Conservation (phyloP, 2,113 vertebrate genomes). For the Opisthocomus hoazin region DNA sequence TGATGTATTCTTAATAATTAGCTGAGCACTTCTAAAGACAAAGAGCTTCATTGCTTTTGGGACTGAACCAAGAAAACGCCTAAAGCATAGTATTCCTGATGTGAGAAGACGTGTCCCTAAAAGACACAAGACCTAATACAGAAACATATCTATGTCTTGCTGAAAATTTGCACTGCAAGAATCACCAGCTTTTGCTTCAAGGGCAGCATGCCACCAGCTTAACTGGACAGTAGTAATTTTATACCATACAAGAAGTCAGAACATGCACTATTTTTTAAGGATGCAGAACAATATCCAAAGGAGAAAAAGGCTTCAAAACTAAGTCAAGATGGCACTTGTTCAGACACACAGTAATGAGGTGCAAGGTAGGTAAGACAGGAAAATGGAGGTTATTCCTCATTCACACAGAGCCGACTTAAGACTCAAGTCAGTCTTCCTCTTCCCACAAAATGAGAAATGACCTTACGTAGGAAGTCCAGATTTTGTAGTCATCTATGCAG, state of each 20-base stretch:
- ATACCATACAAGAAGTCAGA: neutral
- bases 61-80: neutral
- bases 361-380: neutral
- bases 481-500: neutral
- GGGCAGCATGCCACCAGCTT: neutral
- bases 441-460: neutral
- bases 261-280: neutral
- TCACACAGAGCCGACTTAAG: neutral
- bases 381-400: neutral
- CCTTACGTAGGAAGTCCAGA: neutral
- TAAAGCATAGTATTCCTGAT: neutral
- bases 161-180: neutral
- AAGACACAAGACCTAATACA: neutral
- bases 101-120: accelerated
- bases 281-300: neutral
- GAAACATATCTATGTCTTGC: neutral
- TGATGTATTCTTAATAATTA: neutral
- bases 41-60: neutral
- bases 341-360: neutral
- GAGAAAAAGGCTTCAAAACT: neutral
- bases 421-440: neutral
- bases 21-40: neutral
- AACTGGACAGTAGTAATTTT: neutral
- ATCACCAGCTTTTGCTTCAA: neutral
- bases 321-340: neutral